phyloP scores from a whole-genome alignment of 2,113 vertebrate species.

The Peromyscus leucopus region DNA sequence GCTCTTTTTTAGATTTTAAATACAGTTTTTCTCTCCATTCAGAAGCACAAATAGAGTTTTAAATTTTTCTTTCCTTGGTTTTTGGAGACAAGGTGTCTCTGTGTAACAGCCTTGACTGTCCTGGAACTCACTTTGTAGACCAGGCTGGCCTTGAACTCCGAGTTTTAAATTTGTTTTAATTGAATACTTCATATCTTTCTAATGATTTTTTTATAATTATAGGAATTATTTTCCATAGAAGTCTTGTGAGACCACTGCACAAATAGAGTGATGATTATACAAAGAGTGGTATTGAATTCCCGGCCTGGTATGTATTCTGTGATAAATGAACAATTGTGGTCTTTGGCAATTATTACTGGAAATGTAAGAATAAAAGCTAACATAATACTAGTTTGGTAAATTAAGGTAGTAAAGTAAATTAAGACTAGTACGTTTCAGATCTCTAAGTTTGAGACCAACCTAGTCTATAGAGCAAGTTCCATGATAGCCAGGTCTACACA shows the following conservation, averaged over 20 bases:
- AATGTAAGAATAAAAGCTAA: conserved; percentile 55
- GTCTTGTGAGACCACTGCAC: conserved; percentile 55
- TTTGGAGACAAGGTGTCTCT: neutral
- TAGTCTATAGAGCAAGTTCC: neutral
- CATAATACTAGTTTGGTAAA: conserved; percentile 31
- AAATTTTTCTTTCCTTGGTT: neutral
- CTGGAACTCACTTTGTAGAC: neutral
- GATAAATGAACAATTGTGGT: neutral
- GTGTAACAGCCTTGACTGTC: neutral
- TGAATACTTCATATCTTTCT: conserved; percentile 41
- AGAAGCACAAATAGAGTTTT: conserved; percentile 35
- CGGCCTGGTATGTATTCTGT: conserved; percentile 90
- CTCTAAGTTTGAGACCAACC: neutral
- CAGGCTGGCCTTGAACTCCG: neutral
- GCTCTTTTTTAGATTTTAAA: neutral
- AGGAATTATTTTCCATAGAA: conserved; percentile 63
- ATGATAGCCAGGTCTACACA: neutral
- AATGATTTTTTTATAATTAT: conserved; percentile 65
- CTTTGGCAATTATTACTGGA: conserved; percentile 56
- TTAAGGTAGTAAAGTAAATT: neutral
- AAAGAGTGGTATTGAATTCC: conserved; percentile 92
- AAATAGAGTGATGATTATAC: conserved; percentile 85
- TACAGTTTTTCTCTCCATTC: conserved; percentile 22
- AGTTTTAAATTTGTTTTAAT: neutral
- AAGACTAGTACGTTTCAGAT: neutral